phyloP scores from a whole-genome alignment of 2,797 vertebrate species.

The Siniperca obscura region DNA sequence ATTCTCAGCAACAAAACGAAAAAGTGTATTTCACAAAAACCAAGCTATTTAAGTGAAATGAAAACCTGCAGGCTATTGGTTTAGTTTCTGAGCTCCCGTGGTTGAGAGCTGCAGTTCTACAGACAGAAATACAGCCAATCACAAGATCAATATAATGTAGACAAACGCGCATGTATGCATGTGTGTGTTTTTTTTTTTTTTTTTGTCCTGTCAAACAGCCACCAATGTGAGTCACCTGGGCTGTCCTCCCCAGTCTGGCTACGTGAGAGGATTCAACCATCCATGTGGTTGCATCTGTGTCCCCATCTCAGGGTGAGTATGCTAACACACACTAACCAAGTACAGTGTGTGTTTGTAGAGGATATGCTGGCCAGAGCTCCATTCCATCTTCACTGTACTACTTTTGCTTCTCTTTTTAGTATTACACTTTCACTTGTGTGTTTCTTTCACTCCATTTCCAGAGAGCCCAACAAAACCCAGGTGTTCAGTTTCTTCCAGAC shows the following conservation, averaged over 20 bases:
- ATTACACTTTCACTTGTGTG: neutral
- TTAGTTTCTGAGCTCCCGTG: neutral
- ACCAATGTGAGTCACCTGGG: slow-evolving; percentile 87
- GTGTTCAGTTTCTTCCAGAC: slow-evolving; percentile 96
- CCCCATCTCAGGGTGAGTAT: slow-evolving; percentile 92
- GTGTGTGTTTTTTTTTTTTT: slow-evolving; percentile 10
- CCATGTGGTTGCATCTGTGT: slow-evolving; percentile 93
- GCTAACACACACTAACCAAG: neutral
- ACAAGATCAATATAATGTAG: neutral
- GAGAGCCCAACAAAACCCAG: slow-evolving; percentile 89
- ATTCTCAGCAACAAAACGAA: neutral
- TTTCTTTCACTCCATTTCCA: slow-evolving; percentile 64
- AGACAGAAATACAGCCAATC: neutral
- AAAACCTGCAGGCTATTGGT: neutral
- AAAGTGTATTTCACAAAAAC: neutral
- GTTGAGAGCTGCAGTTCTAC: neutral
- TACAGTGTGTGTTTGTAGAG: neutral
- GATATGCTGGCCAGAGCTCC: neutral
- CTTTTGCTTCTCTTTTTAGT: neutral
- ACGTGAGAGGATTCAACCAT: slow-evolving; percentile 93
- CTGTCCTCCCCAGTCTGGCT: slow-evolving; percentile 89
- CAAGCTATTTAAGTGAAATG: neutral
- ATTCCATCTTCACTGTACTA: neutral
- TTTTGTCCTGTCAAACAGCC: slow-evolving; percentile 80
- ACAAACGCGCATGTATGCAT: neutral